phyloP scores from a whole-genome alignment of 2,888 invertebrate species.

The Parascotia fuliginaria region DNA sequence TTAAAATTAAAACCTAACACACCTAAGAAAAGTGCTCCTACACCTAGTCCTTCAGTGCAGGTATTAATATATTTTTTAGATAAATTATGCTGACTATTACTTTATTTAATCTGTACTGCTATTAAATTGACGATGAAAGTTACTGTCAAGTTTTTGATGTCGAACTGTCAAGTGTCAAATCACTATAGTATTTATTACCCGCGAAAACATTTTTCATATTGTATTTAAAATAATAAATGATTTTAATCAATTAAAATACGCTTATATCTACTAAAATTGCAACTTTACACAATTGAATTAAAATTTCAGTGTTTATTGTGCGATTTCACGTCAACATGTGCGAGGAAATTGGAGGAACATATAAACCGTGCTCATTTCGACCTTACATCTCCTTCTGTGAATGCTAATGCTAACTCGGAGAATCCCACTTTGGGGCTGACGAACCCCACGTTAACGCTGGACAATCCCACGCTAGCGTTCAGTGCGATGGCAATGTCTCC shows the following conservation, averaged over 20 bases:
- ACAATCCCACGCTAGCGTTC: conserved; percentile 61
- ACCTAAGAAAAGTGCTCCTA: conserved; percentile 77
- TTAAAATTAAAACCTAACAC: conserved; percentile 88
- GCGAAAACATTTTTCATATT: conserved; percentile 15
- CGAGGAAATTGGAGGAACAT: conserved; percentile 91
- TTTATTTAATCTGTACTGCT: not conserved
- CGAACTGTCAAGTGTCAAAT: conserved; percentile 7
- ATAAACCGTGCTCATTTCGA: conserved; percentile 94
- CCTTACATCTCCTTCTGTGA: conserved; percentile 90
- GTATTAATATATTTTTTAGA: conserved; percentile 44
- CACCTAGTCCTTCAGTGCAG: conserved; percentile 80
- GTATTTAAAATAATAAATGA: not conserved
- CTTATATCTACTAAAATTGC: not conserved
- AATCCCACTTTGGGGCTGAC: conserved; percentile 65
- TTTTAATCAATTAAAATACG: not conserved
- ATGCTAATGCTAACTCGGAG: conserved; percentile 69
- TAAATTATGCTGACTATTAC: not conserved
- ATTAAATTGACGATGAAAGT: not conserved
- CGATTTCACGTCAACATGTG: conserved; percentile 90
- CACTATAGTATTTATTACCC: not conserved
- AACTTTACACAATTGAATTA: not conserved
- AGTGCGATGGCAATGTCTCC: conserved; percentile 80
- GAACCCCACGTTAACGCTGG: conserved; percentile 67
- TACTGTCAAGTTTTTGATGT: conserved; percentile 6
- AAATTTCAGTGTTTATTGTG: conserved; percentile 90